Evolutionary conservation across 2,888 invertebrate genomes (phyloP), one percentile per base, ranked within the genome.

Genomic region (Stictocephala bisonia): DNA sequence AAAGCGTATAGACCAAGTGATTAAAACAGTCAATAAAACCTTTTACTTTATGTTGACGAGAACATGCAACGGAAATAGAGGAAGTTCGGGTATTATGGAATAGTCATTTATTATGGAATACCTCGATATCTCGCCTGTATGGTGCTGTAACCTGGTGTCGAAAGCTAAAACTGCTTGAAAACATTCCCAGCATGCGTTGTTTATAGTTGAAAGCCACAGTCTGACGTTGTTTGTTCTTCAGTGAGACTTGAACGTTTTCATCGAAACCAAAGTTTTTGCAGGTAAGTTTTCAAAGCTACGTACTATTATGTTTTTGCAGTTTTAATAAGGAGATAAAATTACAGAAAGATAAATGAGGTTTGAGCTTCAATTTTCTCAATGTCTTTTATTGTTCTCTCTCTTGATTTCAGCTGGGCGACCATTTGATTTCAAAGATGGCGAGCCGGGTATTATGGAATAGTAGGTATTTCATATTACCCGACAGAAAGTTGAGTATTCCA

Each of bases 1-100:
- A n/a, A n/a, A n/a, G n/a, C n/a, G n/a, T n/a, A n/a, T n/a, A n/a
- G n/a, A n/a, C n/a, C n/a, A n/a, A n/a, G n/a, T n/a, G n/a, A n/a
- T n/a, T n/a, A n/a, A n/a, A n/a, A n/a, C n/a, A n/a, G n/a, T n/a
- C n/a, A n/a, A n/a, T n/a, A n/a, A n/a, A n/a, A n/a, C n/a, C n/a
- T n/a, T n/a, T n/a, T n/a, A n/a, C n/a, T n/a, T n/a, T n/a, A n/a
- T n/a, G n/a, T n/a, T n/a, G n/a, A n/a, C n/a, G n/a, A n/a, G n/a
- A n/a, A n/a, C n/a, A n/a, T n/a, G n/a, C n/a, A n/a, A n/a, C n/a
- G n/a, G n/a, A n/a, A n/a, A n/a, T n/a, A n/a, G n/a, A n/a, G n/a
- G n/a, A n/a, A n/a, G n/a, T n/a, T n/a, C n/a, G n/a, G n/a, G n/a
- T 44, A 44, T 44, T 44, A 44, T 44, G 44, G 7, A 44, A 44